Evolutionary conservation across 2,888 invertebrate species (phyloP).

Genomic region (Mythimna loreyi): DNA sequence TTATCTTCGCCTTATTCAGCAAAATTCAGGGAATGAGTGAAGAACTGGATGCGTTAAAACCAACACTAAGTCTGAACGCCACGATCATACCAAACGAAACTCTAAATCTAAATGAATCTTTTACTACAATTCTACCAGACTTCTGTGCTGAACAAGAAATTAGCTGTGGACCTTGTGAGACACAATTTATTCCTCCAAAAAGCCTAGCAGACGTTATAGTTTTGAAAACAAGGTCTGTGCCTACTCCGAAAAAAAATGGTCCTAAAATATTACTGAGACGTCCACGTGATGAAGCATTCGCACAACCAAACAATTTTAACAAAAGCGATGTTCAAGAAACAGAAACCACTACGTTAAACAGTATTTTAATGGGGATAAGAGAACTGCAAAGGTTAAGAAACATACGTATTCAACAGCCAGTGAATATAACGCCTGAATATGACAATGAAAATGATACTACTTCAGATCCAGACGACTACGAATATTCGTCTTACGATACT

Average conservation of each 20-base stretch:
- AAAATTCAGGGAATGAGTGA: constrained; percentile 95
- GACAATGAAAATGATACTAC: constrained; percentile 27
- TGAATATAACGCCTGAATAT: constrained; percentile 5
- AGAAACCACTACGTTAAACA: constrained; percentile 65
- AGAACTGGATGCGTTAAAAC: constrained; percentile 90
- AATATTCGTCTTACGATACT: constrained; percentile 65
- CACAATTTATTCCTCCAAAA: constrained; percentile 59
- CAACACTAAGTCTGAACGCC: constrained; percentile 79
- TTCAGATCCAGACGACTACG: constrained; percentile 60
- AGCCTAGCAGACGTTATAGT: constrained; percentile 45
- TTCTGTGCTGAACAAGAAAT: constrained; percentile 77
- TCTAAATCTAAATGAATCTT: constrained; percentile 69
- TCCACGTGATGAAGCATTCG: constrained; percentile 35
- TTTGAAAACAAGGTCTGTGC: constrained; percentile 21
- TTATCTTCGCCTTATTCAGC: constrained; percentile 97
- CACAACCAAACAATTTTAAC: constrained; percentile 1
- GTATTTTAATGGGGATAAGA: constrained; percentile 59
- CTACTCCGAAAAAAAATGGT: constrained; percentile 29
- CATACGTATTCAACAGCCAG: constrained; percentile 48
- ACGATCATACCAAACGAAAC: constrained; percentile 68
- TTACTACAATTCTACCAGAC: constrained; percentile 65
- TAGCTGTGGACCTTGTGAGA: constrained; percentile 77
- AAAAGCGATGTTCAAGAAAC: constrained; percentile 5
- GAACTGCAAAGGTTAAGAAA: constrained; percentile 73
- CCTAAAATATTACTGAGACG: constrained; percentile 39